Evolutionary conservation across 2,113 vertebrate species (phyloP).

Genomic region (Gobius niger): DNA sequence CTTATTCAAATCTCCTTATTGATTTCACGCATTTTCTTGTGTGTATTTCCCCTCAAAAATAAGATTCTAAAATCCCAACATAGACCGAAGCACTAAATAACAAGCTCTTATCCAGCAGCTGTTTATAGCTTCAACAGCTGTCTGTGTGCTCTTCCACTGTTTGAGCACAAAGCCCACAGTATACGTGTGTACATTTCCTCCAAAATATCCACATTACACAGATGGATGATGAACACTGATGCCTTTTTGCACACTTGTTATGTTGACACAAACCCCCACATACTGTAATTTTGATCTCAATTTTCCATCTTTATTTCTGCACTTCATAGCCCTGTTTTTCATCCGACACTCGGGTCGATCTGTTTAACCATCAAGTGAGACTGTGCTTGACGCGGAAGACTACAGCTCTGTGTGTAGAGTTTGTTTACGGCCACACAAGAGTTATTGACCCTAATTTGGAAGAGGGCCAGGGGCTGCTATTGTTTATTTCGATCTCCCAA

Average conservation of each 20-base stretch:
- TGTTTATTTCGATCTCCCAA: background rate
- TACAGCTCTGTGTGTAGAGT: slow-evolving; percentile 7
- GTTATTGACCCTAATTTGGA: slow-evolving; percentile 16
- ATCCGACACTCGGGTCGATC: slow-evolving; percentile 5
- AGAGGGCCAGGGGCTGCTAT: background rate
- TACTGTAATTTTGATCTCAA: background rate
- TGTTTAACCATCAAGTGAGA: slow-evolving; percentile 2
- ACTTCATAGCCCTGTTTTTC: background rate
- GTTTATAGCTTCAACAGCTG: background rate
- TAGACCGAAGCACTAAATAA: slow-evolving; percentile 2
- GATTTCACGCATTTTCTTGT: background rate
- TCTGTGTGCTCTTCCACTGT: slow-evolving; percentile 3
- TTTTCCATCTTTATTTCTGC: background rate
- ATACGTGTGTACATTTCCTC: slow-evolving; percentile 1
- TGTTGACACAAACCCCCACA: background rate
- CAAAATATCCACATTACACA: background rate
- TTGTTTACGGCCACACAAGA: slow-evolving; percentile 9
- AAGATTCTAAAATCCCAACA: background rate
- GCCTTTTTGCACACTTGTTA: background rate
- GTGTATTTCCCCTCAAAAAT: background rate
- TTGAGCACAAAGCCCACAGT: background rate
- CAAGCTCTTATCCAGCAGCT: background rate
- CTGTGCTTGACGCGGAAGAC: slow-evolving; percentile 3
- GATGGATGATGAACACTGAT: slow-evolving; percentile 7
- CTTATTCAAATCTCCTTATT: background rate